These are phyloP conservation scores for Tarsius wallacei DNA, from an alignment of 2,797 vertebrate species.

Conservation along the genomic window DNA sequence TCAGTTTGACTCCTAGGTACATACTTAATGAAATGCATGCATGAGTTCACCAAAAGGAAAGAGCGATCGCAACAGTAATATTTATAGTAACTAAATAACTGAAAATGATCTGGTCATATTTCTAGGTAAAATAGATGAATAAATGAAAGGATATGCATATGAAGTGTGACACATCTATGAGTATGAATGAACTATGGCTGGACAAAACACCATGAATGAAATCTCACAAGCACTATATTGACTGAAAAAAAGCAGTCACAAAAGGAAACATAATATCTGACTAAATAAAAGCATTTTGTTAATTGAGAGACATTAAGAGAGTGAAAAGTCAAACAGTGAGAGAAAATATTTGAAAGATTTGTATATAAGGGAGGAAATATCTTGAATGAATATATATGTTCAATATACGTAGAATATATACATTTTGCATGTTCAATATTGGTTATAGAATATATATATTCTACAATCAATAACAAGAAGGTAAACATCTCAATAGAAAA, in stretches of 20 bases:
- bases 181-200: not conserved
- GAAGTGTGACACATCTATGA: not conserved
- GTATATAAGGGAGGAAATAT: not conserved
- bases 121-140: conserved; percentile 8
- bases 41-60: not conserved
- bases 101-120: not conserved
- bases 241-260: not conserved
- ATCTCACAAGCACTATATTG: not conserved
- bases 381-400: not conserved
- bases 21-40: not conserved
- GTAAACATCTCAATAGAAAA: not conserved
- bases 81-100: not conserved
- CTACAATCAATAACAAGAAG: not conserved
- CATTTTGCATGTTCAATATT: too few species aligned
- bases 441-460: not conserved
- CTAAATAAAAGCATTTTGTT: not conserved
- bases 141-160: not conserved
- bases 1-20: not conserved
- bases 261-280: not conserved
- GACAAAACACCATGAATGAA: not conserved
- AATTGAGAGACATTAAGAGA: not conserved
- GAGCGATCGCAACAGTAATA: not conserved
- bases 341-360: not conserved
- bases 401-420: too few species aligned
- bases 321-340: not conserved